A percentile compares a stretch with the other conserved stretches of the same genome.
phyloP scores from a whole-genome alignment of 2,888 invertebrate species.

The Dynastes grantii region DNA sequence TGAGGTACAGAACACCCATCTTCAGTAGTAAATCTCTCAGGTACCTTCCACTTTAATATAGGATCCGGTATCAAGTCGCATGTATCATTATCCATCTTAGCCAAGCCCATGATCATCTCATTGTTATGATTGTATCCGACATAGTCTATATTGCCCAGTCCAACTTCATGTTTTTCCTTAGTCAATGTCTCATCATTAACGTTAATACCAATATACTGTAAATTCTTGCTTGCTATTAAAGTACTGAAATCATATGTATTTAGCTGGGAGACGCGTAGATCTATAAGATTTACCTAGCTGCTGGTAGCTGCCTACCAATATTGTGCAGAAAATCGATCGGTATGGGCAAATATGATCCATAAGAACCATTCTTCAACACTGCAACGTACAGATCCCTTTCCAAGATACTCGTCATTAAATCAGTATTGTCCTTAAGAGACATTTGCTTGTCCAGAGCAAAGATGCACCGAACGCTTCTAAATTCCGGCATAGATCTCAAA shows the following conservation, averaged over 20 bases:
- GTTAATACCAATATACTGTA: conserved; percentile 66
- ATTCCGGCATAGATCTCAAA: conserved; percentile 59
- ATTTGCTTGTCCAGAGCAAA: conserved; percentile 77
- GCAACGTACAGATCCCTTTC: conserved; percentile 85
- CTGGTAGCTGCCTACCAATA: conserved; percentile 54
- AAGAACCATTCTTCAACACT: conserved; percentile 76
- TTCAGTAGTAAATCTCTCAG: conserved; percentile 81
- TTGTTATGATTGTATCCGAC: conserved; percentile 69
- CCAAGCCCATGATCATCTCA: conserved; percentile 80
- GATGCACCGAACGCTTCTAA: conserved; percentile 65
- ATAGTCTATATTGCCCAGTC: conserved; percentile 68
- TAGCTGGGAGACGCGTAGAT: too few species aligned
- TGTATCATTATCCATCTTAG: conserved; percentile 66
- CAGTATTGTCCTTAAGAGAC: conserved; percentile 76
- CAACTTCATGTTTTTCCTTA: conserved; percentile 57
- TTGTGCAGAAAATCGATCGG: conserved; percentile 63
- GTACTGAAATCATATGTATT: not conserved
- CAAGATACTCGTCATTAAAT: conserved; percentile 78
- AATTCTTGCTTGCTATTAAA: conserved; percentile 57
- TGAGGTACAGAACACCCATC: conserved; percentile 87
- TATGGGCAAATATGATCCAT: conserved; percentile 62
- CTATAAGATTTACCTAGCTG: conserved; percentile 53
- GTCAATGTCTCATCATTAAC: conserved; percentile 65
- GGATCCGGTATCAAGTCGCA: conserved; percentile 66
- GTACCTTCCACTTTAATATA: conserved; percentile 78